phyloP scores from a whole-genome alignment of 2,888 invertebrate species.

The Melinopterus prodromus region DNA sequence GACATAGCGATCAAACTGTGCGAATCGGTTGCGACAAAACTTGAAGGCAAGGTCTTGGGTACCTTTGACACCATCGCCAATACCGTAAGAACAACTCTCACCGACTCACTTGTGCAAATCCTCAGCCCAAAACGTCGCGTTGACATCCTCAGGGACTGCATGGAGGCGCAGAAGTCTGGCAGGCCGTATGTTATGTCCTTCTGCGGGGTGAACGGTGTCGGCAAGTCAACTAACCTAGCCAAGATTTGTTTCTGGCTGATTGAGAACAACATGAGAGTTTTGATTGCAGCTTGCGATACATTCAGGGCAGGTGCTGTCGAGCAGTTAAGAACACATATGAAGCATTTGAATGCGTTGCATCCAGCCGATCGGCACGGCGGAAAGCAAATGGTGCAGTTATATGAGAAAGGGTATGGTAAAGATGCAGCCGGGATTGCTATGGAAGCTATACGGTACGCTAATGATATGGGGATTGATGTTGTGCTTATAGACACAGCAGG shows the following conservation, averaged over 20 bases:
- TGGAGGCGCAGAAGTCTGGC: constrained; percentile 82
- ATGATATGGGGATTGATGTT: constrained; percentile 83
- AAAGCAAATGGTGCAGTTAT: constrained; percentile 88
- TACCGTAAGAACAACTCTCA: constrained; percentile 87
- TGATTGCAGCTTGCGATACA: constrained; percentile 99
- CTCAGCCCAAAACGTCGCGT: constrained; percentile 94
- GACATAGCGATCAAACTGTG: constrained; percentile 95
- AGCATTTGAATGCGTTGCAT: constrained; percentile 93
- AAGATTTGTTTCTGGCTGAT: constrained; percentile 99
- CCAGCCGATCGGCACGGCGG: constrained; percentile 77
- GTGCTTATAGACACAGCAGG: constrained; percentile 99
- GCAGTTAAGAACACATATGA: constrained; percentile 93
- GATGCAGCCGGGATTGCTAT: constrained; percentile 98
- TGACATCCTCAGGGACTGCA: constrained; percentile 94
- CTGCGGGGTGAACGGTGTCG: constrained; percentile 98
- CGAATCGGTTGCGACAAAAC: constrained; percentile 87
- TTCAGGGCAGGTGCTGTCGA: constrained; percentile 99
- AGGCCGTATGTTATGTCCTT: constrained; percentile 96
- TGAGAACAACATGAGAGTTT: constrained; percentile 93
- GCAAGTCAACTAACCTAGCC: constrained; percentile 98
- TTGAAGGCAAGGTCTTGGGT: constrained; percentile 92
- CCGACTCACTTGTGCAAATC: constrained; percentile 92
- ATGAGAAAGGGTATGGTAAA: constrained; percentile 99
- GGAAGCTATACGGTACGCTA: constrained; percentile 93
- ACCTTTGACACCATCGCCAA: constrained; percentile 94